Evolutionary conservation across 1,140 invertebrate genomes (phyloP), one percentile per base, ranked within the genome.

Genomic region (Dufourea novaeangliae): DNA sequence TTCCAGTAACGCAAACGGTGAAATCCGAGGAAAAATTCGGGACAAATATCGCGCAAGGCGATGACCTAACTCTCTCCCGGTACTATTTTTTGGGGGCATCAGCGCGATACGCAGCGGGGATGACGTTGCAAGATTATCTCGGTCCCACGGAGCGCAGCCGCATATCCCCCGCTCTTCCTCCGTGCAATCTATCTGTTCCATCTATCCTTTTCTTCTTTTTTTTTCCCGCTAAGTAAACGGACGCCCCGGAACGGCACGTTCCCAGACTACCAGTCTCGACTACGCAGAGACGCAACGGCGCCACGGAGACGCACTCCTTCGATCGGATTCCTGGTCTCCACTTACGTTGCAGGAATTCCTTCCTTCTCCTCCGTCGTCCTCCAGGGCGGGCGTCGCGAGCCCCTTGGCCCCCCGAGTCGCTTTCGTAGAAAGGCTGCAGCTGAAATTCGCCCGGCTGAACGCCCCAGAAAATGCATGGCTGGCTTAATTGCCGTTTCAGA

Each of bases 271-370:
- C 72, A n/a, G 78, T 84, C 81, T 75, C 81, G 83, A 73, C 81
- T 72, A 73, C 77, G 81, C 78, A 80, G 81, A 84, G 81, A 84
- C 83, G 83, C 72, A 84, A 72, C 72, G 81, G 83, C 83, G 83
- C 83, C 83, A 83, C 37, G 27, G 25, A 83, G 82, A 84, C 82
- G 82, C 82, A 83, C 82, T 76, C 66, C 80, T 84, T 84, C 82
- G 82, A 84, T 83, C 82, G 81, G 80, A 84, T 84, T 84, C 82
- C 83, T 67, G 46, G 80, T 79, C 81, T 84, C 81, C 82, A 79
- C 82, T 83, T 83, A 84, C 82, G 82, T 84, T 73, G 81, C 82
- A 68, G 62, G 80, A 79, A 83, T 84, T 79, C 74, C 80, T 84
- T 79, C 74, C 76, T 73, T 32, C 52, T 54, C 70, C 50, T 64